These are phyloP conservation scores for Luehdorfia chinensis DNA, from an alignment of 1,140 invertebrate species.

Conservation along the genomic window DNA sequence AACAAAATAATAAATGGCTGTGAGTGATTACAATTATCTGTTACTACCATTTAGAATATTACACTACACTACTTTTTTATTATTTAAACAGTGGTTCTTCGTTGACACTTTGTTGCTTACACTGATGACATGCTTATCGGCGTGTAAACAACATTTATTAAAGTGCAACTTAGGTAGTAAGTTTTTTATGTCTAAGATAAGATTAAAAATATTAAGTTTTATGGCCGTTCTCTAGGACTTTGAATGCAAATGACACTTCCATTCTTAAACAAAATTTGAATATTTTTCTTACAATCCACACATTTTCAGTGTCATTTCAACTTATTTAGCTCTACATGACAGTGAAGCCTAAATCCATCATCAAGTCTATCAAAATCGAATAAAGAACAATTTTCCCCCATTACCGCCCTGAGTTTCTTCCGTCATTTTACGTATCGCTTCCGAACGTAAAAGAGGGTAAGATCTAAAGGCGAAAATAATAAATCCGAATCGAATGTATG, in stretches of 20 bases:
- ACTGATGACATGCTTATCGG: constrained; percentile 27
- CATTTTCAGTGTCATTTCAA: too few relatives aligned
- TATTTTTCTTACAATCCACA: too few relatives aligned
- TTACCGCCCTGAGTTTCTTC: constrained; percentile 72
- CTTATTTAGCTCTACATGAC: constrained; percentile 38
- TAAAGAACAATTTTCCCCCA: constrained; percentile 73
- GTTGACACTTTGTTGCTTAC: constrained; percentile 9
- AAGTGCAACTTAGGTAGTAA: constrained; percentile 58
- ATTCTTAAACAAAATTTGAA: too few relatives aligned
- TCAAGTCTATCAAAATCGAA: constrained; percentile 74
- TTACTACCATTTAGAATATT: constrained; percentile 10
- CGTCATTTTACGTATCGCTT: constrained; percentile 74
- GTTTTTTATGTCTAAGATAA: constrained; percentile 49
- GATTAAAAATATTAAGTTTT: constrained; percentile 43
- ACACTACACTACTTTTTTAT: constrained; percentile 9
- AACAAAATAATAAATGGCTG: constrained; percentile 9
- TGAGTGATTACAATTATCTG: constrained; percentile 8
- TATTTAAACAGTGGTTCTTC: background rate
- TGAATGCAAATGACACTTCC: too few relatives aligned
- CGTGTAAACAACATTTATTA: constrained; percentile 39
- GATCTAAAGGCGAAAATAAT: constrained; percentile 67
- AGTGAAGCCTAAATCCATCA: constrained; percentile 62
- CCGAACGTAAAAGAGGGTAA: constrained; percentile 66
- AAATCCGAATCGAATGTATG: constrained; percentile 69
- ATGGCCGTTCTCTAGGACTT: constrained; percentile 30